Evolutionary conservation across 1,140 invertebrate genomes (phyloP).

Genomic region (Neomicropteryx cornuta): DNA sequence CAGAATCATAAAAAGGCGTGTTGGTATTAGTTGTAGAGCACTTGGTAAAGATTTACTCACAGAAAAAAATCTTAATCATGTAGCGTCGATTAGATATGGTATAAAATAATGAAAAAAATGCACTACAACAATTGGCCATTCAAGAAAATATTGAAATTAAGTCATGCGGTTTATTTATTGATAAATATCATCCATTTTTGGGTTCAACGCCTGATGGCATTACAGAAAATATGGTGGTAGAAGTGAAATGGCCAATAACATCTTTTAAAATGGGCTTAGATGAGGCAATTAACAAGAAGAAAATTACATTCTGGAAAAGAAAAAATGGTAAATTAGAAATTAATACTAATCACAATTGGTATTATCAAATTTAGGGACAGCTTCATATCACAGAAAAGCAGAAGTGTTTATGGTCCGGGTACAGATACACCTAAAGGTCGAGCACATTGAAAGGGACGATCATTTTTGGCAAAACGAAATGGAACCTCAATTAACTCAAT

Average conservation of each 20-base stretch:
- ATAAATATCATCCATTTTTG: conserved; percentile 8
- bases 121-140: conserved; percentile 5
- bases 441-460: conserved; percentile 10
- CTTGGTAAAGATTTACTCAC: neutral
- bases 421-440: conserved; percentile 8
- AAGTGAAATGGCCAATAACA: conserved; percentile 1
- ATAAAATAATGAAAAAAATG: conserved; percentile 5
- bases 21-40: neutral
- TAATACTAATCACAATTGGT: conserved; percentile 6
- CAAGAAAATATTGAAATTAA: conserved; percentile 2
- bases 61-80: conserved; percentile 4
- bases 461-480: conserved; percentile 13
- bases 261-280: conserved; percentile 4
- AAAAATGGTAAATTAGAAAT: conserved; percentile 2
- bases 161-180: conserved; percentile 6
- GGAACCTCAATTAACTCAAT: conserved; percentile 14
- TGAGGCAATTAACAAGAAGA: conserved; percentile 6
- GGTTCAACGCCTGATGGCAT: conserved; percentile 10
- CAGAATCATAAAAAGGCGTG: conserved; percentile 4
- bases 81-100: conserved; percentile 6
- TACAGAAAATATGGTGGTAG: conserved; percentile 5
- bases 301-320: conserved; percentile 5
- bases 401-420: conserved; percentile 10
- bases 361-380: conserved; percentile 10
- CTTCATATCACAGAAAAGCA: conserved; percentile 9